These are phyloP conservation scores for Melipona quadrifasciata DNA, from an alignment of 1,140 invertebrate genomes.

Conservation along the genomic window DNA sequence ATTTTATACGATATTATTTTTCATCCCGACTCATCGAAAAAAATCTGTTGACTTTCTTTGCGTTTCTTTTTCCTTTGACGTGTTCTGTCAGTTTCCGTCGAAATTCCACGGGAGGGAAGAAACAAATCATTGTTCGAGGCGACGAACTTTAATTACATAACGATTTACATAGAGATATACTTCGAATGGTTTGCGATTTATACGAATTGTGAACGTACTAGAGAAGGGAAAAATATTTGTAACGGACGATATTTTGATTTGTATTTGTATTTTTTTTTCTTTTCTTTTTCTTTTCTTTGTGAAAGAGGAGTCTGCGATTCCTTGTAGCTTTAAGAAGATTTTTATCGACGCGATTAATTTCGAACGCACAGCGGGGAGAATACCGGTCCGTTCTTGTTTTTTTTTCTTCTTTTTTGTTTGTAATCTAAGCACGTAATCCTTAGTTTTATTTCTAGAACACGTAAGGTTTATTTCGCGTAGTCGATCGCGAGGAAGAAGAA, in stretches of 20 bases:
- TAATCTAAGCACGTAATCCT: slow-evolving; percentile 13
- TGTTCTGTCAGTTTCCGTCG: too few relatives aligned
- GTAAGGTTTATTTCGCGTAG: slow-evolving; percentile 28
- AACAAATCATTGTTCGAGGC: slow-evolving; percentile 3
- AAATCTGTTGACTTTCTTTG: background rate
- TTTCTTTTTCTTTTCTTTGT: background rate
- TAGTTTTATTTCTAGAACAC: background rate
- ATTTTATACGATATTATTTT: background rate
- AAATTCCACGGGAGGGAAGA: background rate
- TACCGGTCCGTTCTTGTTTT: slow-evolving; percentile 6
- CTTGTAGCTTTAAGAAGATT: background rate
- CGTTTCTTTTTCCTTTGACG: slow-evolving; percentile 14
- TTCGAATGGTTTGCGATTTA: background rate
- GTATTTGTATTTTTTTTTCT: background rate
- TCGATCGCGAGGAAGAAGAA: background rate
- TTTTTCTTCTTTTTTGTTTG: too few relatives aligned
- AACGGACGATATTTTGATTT: background rate
- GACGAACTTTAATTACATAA: slow-evolving; percentile 7
- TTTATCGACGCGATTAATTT: background rate
- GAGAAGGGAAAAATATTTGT: background rate
- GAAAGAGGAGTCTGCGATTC: background rate
- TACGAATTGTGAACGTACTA: background rate
- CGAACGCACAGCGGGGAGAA: slow-evolving; percentile 25
- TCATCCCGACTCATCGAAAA: background rate
- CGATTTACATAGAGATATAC: background rate